Evolutionary conservation across 2,888 invertebrate species (phyloP).

Genomic region (Creontiades dilutus): DNA sequence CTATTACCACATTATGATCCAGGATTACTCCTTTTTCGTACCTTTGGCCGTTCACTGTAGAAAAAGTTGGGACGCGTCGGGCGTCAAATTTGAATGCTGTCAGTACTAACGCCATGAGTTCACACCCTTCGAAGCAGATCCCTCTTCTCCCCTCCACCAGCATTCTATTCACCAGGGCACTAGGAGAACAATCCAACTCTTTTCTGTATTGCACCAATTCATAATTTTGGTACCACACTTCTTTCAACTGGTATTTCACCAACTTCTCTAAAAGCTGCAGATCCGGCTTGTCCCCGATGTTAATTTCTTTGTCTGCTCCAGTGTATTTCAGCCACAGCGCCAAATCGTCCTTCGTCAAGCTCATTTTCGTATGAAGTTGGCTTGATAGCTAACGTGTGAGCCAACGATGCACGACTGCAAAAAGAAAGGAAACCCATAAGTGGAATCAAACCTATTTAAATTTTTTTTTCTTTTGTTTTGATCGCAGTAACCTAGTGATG

Average conservation of each 20-base stretch:
- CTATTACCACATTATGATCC: slow-evolving; percentile 51
- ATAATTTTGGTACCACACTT: slow-evolving; percentile 47
- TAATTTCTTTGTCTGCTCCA: neutral
- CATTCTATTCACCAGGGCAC: slow-evolving; percentile 19
- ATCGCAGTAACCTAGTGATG: too few relatives aligned
- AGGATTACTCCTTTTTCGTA: slow-evolving; percentile 43
- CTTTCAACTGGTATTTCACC: slow-evolving; percentile 23
- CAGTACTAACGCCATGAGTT: slow-evolving; percentile 37
- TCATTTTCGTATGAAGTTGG: neutral
- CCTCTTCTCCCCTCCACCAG: slow-evolving; percentile 40
- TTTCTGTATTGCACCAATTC: slow-evolving; percentile 12
- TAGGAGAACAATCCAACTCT: neutral
- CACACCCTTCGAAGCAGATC: slow-evolving; percentile 38
- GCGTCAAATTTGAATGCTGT: slow-evolving; percentile 47
- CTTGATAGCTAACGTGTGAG: too few relatives aligned
- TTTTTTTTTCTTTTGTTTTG: too few relatives aligned
- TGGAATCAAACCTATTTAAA: too few relatives aligned
- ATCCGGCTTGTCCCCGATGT: slow-evolving; percentile 50
- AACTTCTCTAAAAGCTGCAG: slow-evolving; percentile 1
- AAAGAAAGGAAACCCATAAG: too few relatives aligned
- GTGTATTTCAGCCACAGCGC: neutral
- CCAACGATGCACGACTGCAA: too few relatives aligned
- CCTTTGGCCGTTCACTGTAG: slow-evolving; percentile 2
- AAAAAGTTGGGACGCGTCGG: slow-evolving; percentile 32
- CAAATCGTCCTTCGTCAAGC: neutral